Percentiles rank a stretch among this genome's conserved stretches.
These are phyloP conservation scores for Cataglyphis hispanica DNA, from an alignment of 1,140 invertebrate species.

Conservation along the genomic window DNA sequence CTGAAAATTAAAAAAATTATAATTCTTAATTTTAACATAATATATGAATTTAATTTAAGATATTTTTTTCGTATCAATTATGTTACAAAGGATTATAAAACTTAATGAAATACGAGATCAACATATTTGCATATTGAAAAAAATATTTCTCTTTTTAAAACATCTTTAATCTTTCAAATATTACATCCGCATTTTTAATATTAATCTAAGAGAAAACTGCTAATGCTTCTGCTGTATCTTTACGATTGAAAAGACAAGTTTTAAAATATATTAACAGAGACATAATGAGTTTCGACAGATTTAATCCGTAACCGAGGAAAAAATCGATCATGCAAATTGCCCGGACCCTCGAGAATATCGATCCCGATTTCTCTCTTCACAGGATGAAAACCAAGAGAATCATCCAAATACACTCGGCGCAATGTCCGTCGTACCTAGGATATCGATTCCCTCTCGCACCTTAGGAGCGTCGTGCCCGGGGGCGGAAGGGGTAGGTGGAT, in stretches of 20 bases:
- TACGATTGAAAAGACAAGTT: neutral
- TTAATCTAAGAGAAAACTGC: neutral
- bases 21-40: neutral
- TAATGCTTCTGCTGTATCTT: neutral
- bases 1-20: neutral
- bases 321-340: neutral
- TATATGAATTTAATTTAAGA: neutral
- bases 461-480: slow-evolving; percentile 40
- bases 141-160: slow-evolving; percentile 4
- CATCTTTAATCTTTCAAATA: neutral
- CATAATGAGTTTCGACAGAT: neutral
- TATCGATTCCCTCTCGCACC: slow-evolving; percentile 75
- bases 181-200: neutral
- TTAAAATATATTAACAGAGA: neutral
- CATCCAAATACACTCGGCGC: slow-evolving; percentile 45
- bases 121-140: neutral
- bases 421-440: slow-evolving; percentile 67
- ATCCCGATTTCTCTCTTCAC: slow-evolving; percentile 42
- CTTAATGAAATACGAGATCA: neutral
- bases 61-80: neutral
- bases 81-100: neutral
- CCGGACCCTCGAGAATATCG: slow-evolving; percentile 7
- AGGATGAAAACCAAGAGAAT: slow-evolving; percentile 34
- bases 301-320: neutral
- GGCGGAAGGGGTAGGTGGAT: slow-evolving; percentile 73